Percentiles rank a stretch among this genome's conserved stretches.
Evolutionary conservation across 2,113 vertebrate species (phyloP).

Genomic region (Dolichallabes microphthalmus): DNA sequence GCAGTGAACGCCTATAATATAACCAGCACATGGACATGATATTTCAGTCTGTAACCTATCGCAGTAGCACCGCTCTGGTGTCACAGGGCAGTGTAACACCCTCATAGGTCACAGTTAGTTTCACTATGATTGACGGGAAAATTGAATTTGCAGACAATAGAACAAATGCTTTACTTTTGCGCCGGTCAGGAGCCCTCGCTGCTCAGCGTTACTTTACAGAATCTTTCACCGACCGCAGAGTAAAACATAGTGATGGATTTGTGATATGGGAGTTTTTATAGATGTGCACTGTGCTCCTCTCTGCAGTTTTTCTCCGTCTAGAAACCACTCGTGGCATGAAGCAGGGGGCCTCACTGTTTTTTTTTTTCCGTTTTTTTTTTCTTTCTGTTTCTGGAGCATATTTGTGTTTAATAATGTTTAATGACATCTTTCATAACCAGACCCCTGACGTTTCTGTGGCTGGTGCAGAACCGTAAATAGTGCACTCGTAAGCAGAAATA

Average conservation of each 20-base stretch:
- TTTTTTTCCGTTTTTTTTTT: constrained; percentile 30
- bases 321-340: constrained; percentile 47
- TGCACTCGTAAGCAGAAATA: neutral
- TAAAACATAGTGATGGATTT: neutral
- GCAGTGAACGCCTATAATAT: neutral
- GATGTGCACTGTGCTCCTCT: constrained; percentile 15
- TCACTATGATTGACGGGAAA: neutral
- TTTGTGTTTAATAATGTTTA: constrained; percentile 52
- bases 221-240: too few relatives aligned
- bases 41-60: neutral
- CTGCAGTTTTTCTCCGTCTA: constrained; percentile 41
- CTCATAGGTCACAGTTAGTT: neutral
- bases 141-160: neutral
- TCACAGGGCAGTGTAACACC: neutral
- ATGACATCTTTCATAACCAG: constrained; percentile 42
- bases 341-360: constrained; percentile 1
- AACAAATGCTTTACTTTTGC: neutral
- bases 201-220: neutral
- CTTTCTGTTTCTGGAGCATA: constrained; percentile 36
- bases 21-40: neutral
- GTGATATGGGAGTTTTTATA: too few relatives aligned
- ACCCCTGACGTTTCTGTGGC: constrained; percentile 1
- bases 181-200: neutral
- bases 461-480: constrained; percentile 12
- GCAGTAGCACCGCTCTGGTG: neutral